Conservation (phyloP, 2,113 vertebrate genomes). For the Vimba vimba region DNA sequence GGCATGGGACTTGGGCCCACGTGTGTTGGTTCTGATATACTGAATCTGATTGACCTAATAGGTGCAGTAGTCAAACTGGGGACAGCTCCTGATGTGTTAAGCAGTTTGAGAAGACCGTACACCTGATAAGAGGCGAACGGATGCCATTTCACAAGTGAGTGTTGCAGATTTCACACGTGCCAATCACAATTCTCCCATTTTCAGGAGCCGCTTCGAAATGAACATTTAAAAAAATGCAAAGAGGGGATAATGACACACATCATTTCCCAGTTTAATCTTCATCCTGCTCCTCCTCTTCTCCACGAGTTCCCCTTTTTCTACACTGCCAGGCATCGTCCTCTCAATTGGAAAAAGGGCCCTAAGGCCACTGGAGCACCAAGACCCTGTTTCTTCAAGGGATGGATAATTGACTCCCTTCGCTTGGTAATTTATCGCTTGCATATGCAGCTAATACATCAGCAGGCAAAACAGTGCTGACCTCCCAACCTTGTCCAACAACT, state of each 20-base stretch:
- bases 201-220: slow-evolving; percentile 60
- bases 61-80: slow-evolving; percentile 79
- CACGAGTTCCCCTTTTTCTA: slow-evolving; percentile 32
- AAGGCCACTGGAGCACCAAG: slow-evolving; percentile 88
- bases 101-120: slow-evolving; percentile 75
- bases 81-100: slow-evolving; percentile 73
- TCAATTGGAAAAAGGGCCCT: slow-evolving; percentile 88
- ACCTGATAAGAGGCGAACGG: slow-evolving; percentile 63
- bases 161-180: slow-evolving; percentile 75
- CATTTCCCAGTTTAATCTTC: slow-evolving; percentile 60
- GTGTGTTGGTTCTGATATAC: slow-evolving; percentile 78
- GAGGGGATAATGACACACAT: slow-evolving; percentile 55
- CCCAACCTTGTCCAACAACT: slow-evolving; percentile 70
- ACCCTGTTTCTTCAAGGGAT: slow-evolving; percentile 90
- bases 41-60: slow-evolving; percentile 88
- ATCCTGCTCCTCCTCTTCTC: slow-evolving; percentile 39
- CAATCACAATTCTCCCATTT: slow-evolving; percentile 75
- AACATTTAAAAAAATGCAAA: slow-evolving; percentile 64
- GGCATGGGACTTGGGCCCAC: slow-evolving; percentile 72
- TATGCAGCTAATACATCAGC: slow-evolving; percentile 97
- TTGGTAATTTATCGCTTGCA: slow-evolving; percentile 99
- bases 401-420: slow-evolving; percentile 96
- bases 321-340: slow-evolving; percentile 83
- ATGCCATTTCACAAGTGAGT: slow-evolving; percentile 70
- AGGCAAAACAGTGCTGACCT: slow-evolving; percentile 77